These are phyloP conservation scores for Petrolisthes cinctipes DNA, from an alignment of 2,888 invertebrate genomes.

Conservation along the genomic window DNA sequence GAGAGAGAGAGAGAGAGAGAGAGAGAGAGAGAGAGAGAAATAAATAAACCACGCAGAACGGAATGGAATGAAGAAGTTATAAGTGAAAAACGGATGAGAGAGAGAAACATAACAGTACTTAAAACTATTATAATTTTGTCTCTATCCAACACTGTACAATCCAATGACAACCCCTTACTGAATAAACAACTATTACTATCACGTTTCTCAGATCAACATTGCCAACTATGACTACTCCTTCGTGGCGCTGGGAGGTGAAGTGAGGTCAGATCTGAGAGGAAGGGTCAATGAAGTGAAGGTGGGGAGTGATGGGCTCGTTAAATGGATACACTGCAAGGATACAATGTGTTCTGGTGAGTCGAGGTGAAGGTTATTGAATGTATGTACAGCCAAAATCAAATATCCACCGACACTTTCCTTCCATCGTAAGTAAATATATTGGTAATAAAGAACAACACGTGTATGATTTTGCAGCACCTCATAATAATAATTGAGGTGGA, in stretches of 20 bases:
- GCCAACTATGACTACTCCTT: neutral
- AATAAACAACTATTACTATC: no score
- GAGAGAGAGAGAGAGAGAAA: neutral
- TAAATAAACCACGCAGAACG: neutral
- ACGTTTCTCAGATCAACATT: no score
- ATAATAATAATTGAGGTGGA: no score
- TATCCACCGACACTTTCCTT: no score
- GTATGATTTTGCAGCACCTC: no score
- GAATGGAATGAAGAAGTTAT: neutral
- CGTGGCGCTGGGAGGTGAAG: neutral
- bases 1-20: neutral
- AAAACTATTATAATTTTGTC: no score
- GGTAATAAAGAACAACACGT: no score
- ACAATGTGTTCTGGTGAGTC: neutral
- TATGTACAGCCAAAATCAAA: no score
- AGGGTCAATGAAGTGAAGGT: neutral
- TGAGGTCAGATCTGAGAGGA: neutral
- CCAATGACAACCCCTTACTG: no score
- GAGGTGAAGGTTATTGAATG: neutral
- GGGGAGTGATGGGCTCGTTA: neutral
- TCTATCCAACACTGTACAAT: no score
- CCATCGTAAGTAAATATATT: no score
- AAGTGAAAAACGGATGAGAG: neutral
- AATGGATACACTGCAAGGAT: neutral
- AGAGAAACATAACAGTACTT: neutral